These are phyloP conservation scores for Fregetta grallaria DNA, from an alignment of 2,113 vertebrate species.

Conservation along the genomic window DNA sequence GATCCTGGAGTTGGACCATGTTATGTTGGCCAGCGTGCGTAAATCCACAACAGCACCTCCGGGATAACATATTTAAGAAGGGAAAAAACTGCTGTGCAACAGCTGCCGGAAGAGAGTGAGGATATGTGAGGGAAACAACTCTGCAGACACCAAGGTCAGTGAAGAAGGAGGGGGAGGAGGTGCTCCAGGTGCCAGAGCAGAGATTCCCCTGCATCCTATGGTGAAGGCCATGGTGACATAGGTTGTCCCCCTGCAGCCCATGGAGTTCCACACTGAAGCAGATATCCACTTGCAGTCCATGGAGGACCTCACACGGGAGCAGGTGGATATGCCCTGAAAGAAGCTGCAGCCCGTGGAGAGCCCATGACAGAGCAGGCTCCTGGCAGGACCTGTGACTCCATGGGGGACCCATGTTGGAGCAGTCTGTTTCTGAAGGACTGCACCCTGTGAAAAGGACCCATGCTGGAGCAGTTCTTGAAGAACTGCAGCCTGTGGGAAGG, in stretches of 20 bases:
- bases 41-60: neutral
- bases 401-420: too few relatives aligned
- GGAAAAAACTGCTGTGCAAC: neutral
- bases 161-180: neutral
- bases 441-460: neutral
- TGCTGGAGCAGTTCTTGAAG: neutral
- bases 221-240: neutral
- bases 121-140: neutral
- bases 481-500: neutral
- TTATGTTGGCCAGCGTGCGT: neutral
- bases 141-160: neutral
- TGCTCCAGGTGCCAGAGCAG: neutral
- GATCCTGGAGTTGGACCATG: neutral
- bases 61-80: neutral
- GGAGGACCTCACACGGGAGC: fast-evolving
- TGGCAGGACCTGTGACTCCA: neutral
- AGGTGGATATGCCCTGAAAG: neutral
- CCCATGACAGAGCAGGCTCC: neutral
- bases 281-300: neutral
- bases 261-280: neutral
- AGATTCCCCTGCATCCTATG: neutral
- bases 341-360: neutral
- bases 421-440: neutral
- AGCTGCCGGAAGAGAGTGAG: neutral
- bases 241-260: neutral